These are phyloP conservation scores for Parasteatoda tepidariorum DNA, from an alignment of 1,140 invertebrate species.

Conservation along the genomic window DNA sequence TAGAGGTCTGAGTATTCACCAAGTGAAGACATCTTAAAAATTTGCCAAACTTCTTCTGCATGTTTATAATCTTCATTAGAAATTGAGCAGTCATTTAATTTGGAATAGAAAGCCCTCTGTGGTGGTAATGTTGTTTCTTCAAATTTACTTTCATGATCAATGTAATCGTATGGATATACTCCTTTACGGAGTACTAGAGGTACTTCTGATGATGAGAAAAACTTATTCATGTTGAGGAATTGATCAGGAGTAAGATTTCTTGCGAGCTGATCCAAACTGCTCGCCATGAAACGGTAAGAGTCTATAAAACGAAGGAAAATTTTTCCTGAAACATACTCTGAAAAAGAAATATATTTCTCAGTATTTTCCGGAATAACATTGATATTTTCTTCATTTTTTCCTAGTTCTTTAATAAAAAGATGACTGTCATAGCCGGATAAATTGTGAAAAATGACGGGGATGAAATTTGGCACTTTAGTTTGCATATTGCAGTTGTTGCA, in stretches of 20 bases:
- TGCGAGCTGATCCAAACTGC: not conserved
- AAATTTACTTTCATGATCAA: not conserved
- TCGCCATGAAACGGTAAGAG: not conserved
- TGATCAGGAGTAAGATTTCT: not conserved
- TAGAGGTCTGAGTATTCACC: conserved; percentile 8
- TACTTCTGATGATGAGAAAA: not conserved
- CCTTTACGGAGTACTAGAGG: not conserved
- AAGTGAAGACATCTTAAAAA: not conserved
- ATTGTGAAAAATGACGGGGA: conserved; percentile 23
- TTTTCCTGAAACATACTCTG: too few species aligned
- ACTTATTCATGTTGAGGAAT: not conserved
- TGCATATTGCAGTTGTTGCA: conserved; percentile 16
- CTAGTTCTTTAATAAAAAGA: not conserved
- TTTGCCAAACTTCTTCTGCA: conserved; percentile 1
- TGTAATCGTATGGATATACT: too few species aligned
- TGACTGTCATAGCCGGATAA: conserved; percentile 9
- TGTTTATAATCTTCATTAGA: conserved; percentile 5
- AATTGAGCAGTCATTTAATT: not conserved
- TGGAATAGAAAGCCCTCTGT: not conserved
- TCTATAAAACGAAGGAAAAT: not conserved
- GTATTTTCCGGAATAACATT: not conserved
- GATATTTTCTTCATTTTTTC: conserved; percentile 21
- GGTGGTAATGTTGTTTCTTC: not conserved
- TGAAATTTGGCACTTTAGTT: not conserved
- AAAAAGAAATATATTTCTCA: conserved; percentile 14